Conservation (phyloP, 2,113 vertebrate species). For the Pseudopodoces humilis region DNA sequence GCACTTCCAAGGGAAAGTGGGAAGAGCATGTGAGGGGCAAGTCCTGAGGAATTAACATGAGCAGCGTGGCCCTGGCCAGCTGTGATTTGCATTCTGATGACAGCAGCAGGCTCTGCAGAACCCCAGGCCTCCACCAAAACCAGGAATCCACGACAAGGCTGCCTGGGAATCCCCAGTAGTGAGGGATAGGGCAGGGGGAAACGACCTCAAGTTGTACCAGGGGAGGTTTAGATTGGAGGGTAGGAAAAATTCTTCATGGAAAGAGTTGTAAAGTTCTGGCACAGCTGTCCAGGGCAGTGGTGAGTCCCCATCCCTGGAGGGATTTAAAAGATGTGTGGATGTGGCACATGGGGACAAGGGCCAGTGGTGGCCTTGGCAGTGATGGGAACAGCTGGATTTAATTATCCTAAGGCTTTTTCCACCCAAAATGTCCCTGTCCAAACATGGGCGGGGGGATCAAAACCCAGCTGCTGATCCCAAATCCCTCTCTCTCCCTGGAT, state of each 20-base stretch:
- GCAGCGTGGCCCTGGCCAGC: background rate
- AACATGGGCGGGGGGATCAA: accelerated
- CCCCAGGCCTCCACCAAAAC: background rate
- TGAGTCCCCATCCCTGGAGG: too few species aligned
- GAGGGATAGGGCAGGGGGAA: background rate
- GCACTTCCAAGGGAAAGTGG: background rate
- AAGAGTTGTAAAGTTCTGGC: background rate
- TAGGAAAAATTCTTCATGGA: background rate
- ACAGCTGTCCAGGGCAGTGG: background rate
- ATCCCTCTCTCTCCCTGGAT: background rate
- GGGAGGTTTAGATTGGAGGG: background rate
- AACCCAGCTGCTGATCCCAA: background rate
- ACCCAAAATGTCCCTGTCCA: background rate
- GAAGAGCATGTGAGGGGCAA: background rate
- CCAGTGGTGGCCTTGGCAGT: background rate
- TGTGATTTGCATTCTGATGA: background rate
- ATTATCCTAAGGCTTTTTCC: background rate
- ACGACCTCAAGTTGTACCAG: accelerated
- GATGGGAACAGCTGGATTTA: background rate
- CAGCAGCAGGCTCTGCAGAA: background rate
- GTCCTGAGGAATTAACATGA: background rate
- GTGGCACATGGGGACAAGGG: background rate
- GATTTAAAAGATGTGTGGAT: accelerated
- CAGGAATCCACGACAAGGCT: accelerated
- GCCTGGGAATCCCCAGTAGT: accelerated